Conservation (phyloP, 2,888 invertebrate species). For the Papilio elwesi region DNA sequence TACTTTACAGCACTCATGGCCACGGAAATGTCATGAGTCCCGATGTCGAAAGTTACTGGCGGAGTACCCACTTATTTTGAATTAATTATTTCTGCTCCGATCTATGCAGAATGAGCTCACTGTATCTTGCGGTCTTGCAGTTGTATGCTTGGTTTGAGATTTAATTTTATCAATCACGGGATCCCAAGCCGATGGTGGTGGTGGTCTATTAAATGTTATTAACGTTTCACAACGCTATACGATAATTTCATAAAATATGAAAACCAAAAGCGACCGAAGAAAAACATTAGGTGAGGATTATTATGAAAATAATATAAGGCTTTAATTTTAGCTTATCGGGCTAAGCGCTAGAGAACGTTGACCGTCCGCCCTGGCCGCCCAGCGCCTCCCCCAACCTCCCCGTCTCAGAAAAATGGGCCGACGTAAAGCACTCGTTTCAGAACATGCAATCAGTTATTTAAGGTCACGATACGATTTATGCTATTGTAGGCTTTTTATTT, state of each 20-base stretch:
- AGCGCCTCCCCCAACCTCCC: constrained; percentile 39
- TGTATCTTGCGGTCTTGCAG: no score
- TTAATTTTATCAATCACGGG: no score
- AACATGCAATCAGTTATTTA: constrained; percentile 67
- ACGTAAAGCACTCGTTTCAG: constrained; percentile 54
- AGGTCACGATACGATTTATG: constrained; percentile 51
- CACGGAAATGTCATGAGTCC: no score
- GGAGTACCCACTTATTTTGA: no score
- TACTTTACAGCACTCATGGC: no score
- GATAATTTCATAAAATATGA: constrained; percentile 10
- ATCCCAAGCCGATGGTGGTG: no score
- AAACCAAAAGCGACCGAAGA: constrained; percentile 27
- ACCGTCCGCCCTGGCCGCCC: constrained; percentile 58
- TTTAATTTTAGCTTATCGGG: constrained; percentile 44
- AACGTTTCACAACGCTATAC: background rate
- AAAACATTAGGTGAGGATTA: constrained; percentile 18
- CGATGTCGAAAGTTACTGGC: no score
- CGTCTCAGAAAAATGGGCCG: constrained; percentile 56
- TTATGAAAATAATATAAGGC: constrained; percentile 28
- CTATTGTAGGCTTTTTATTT: constrained; percentile 39
- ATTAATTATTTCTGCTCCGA: no score
- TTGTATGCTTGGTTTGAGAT: no score
- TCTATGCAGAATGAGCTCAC: no score
- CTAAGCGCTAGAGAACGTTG: constrained; percentile 53
- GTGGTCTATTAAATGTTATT: background rate